Conservation (phyloP, 2,797 vertebrate species). For the Valencia hispanica region DNA sequence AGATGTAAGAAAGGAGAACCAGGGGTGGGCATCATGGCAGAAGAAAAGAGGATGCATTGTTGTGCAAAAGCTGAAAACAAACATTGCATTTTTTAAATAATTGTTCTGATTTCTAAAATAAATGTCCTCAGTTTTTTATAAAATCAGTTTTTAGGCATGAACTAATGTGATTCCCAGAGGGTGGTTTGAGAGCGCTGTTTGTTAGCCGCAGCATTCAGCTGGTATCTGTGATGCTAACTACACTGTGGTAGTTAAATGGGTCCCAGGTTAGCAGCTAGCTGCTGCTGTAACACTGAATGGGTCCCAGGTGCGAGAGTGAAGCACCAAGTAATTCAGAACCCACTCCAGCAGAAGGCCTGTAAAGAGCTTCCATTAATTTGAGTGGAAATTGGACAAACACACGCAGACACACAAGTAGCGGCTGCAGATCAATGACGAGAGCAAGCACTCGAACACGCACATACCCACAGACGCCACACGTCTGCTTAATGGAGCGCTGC, state of each 20-base stretch:
- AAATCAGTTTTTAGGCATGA: background rate
- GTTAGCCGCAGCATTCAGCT: conserved; percentile 29
- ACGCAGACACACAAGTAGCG: conserved; percentile 41
- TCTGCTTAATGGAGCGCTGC: conserved; percentile 58
- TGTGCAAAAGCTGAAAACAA: background rate
- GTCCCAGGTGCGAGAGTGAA: conserved; percentile 78
- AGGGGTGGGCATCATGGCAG: background rate
- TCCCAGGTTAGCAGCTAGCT: conserved; percentile 71
- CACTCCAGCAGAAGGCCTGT: conserved; percentile 81
- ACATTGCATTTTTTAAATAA: background rate
- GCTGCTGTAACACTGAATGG: conserved; percentile 67
- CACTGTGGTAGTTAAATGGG: conserved; percentile 63
- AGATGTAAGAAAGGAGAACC: background rate
- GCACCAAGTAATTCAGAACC: conserved; percentile 81
- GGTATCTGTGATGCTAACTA: conserved; percentile 66
- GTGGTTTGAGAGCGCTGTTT: conserved; percentile 24
- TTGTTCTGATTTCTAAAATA: background rate
- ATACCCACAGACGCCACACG: conserved; percentile 54
- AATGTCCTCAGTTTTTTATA: background rate
- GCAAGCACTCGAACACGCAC: conserved; percentile 53
- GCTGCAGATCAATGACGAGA: conserved; percentile 63
- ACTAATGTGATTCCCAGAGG: conserved; percentile 21
- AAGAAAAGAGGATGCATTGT: background rate
- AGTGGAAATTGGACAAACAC: conserved; percentile 78
- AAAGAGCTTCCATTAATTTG: conserved; percentile 82